Percentiles rank a stretch among this genome's conserved stretches.
These are phyloP conservation scores for Eupsilia transversa DNA, from an alignment of 2,888 invertebrate genomes.

Conservation along the genomic window DNA sequence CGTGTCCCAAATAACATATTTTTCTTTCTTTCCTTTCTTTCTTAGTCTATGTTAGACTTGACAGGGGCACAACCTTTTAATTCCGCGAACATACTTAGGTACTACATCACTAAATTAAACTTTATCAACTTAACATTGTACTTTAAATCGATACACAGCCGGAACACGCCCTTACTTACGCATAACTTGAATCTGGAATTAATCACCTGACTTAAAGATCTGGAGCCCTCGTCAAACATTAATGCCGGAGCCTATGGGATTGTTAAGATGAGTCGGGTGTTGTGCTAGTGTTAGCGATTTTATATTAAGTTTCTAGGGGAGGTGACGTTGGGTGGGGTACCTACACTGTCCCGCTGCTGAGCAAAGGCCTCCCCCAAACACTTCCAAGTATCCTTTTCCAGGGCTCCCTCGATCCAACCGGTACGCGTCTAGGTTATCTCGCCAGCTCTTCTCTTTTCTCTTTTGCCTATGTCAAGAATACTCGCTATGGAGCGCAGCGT, in stretches of 20 bases:
- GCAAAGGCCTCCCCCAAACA: no score
- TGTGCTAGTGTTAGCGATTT: slow-evolving; percentile 24
- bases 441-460: no score
- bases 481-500: no score
- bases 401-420: no score
- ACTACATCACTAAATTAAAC: background rate
- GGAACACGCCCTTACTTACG: slow-evolving; percentile 2
- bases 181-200: slow-evolving; percentile 24
- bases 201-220: slow-evolving; percentile 41
- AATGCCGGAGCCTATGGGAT: slow-evolving; percentile 33
- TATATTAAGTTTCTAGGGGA: background rate
- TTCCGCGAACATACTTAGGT: background rate
- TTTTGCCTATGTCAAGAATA: no score
- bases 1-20: no score
- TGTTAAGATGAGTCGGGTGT: slow-evolving; percentile 9
- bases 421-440: no score
- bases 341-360: no score
- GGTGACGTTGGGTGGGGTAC: background rate
- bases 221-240: slow-evolving; percentile 48
- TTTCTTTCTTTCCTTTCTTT: no score
- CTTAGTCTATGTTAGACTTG: no score
- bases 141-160: slow-evolving; percentile 6
- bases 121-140: background rate
- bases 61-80: no score
- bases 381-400: no score